Evolutionary conservation across 2,113 vertebrate species (phyloP).

Genomic region (Ceyx margarethae): DNA sequence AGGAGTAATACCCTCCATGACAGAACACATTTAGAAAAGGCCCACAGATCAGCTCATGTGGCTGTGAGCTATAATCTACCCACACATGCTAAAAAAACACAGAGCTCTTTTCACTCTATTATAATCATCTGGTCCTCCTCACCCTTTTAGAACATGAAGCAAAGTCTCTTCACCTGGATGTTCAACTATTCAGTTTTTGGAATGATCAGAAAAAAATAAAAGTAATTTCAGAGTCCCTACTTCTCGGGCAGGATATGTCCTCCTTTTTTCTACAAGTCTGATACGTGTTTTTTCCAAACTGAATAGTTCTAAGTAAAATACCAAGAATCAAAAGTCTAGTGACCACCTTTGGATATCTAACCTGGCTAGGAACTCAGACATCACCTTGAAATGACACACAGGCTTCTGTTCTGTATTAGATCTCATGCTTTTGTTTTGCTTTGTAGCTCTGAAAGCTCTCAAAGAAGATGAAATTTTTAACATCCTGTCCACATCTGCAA

Average conservation of each 20-base stretch:
- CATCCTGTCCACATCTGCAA: not conserved
- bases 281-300: not conserved
- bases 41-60: not conserved
- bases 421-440: not conserved
- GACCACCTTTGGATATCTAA: not conserved
- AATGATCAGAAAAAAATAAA: not conserved
- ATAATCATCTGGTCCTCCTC: not conserved
- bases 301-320: not conserved
- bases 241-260: not conserved
- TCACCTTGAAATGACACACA: not conserved
- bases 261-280: not conserved
- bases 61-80: constrained; percentile 10
- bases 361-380: not conserved
- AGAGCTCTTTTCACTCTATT: not conserved
- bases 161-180: not conserved
- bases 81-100: not conserved
- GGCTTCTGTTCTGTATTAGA: not conserved
- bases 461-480: not conserved
- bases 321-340: not conserved
- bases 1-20: not conserved
- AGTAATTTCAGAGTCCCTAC: not conserved
- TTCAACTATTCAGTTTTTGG: not conserved
- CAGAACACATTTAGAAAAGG: constrained; percentile 26
- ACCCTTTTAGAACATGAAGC: not conserved
- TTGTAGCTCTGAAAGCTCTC: not conserved